A percentile compares a stretch with the other conserved stretches of the same genome.
These are phyloP conservation scores for Istiophorus platypterus DNA, from an alignment of 2,113 vertebrate genomes.

Conservation along the genomic window DNA sequence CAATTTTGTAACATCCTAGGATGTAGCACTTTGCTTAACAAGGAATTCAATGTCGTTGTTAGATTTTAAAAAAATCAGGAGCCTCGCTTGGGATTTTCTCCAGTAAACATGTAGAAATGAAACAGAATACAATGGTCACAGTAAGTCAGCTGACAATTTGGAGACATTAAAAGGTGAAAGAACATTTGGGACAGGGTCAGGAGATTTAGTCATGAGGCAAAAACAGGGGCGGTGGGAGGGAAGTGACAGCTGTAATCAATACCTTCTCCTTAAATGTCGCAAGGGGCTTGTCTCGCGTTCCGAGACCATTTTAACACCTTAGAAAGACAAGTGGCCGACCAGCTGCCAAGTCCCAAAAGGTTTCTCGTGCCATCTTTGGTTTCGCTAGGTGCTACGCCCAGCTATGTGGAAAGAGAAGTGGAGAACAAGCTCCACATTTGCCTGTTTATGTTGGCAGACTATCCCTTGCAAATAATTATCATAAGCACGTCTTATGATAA, in stretches of 20 bases:
- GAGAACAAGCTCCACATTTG: constrained; percentile 57
- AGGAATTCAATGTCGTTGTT: not conserved
- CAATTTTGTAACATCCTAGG: not conserved
- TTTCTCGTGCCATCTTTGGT: constrained; percentile 75
- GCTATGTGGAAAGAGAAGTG: constrained; percentile 51
- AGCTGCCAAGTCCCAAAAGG: constrained; percentile 81
- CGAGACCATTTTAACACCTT: constrained; percentile 83
- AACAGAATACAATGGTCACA: constrained; percentile 12
- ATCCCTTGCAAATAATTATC: constrained; percentile 30
- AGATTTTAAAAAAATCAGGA: not conserved
- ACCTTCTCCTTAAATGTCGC: constrained; percentile 76
- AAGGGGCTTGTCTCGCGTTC: constrained; percentile 79
- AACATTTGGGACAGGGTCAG: constrained; percentile 52
- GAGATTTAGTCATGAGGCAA: constrained; percentile 63
- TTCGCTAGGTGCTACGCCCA: constrained; percentile 62
- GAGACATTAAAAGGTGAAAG: constrained; percentile 39
- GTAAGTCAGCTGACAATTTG: constrained; percentile 6
- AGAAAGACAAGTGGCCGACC: constrained; percentile 82
- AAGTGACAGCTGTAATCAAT: constrained; percentile 74
- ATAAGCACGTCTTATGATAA: constrained; percentile 35
- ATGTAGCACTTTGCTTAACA: not conserved
- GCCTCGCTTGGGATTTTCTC: not conserved
- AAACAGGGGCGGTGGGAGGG: constrained; percentile 1
- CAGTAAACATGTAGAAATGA: not conserved
- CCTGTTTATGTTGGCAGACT: constrained; percentile 53